phyloP scores from a whole-genome alignment of 2,113 vertebrate genomes.

The Protobothrops flavoviridis region DNA sequence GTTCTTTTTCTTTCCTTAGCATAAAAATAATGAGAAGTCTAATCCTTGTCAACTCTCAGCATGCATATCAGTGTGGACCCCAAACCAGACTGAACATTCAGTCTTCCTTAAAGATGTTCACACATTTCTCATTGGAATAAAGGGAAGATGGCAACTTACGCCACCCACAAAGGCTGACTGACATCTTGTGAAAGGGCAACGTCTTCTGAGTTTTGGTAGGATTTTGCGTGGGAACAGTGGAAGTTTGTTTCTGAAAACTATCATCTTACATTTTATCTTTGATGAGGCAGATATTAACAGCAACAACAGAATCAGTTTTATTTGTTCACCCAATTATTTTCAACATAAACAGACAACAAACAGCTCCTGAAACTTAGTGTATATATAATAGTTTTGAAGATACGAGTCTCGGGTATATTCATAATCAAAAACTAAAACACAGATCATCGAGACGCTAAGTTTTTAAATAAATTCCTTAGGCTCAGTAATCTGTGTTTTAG shows the following conservation, averaged over 20 bases:
- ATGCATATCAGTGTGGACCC: constrained; percentile 25
- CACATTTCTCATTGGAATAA: background rate
- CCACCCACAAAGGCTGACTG: background rate
- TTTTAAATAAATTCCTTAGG: no score
- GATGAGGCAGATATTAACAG: background rate
- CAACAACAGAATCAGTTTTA: background rate
- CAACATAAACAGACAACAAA: background rate
- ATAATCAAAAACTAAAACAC: no score
- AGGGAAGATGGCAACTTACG: background rate
- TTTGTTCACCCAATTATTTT: background rate
- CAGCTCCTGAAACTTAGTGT: background rate
- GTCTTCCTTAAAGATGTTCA: constrained; percentile 9
- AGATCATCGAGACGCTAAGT: no score
- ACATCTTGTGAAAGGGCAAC: background rate
- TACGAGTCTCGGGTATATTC: no score
- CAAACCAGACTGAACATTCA: constrained; percentile 46
- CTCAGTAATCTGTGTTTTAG: no score
- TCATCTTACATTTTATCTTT: background rate
- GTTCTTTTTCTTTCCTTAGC: constrained; percentile 35
- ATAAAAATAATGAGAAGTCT: background rate
- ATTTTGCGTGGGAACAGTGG: background rate
- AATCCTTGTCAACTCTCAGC: constrained; percentile 37
- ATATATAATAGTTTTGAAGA: no score
- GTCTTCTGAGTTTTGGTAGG: background rate
- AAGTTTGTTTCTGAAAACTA: background rate